Conservation (phyloP, 35 echinoderm and acorn worm genomes). For the Acanthaster planci region DNA sequence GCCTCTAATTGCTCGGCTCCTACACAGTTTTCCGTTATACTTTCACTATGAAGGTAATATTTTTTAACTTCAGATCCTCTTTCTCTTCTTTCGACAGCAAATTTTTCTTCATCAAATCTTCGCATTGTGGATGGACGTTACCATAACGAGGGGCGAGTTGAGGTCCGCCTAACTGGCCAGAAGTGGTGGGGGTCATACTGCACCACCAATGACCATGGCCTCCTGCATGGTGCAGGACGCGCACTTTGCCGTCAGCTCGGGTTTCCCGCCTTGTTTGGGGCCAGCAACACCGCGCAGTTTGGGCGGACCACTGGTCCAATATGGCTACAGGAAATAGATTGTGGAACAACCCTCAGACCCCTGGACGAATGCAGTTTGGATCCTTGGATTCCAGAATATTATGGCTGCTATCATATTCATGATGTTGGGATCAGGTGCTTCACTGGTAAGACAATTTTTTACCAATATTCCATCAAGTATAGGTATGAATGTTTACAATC, state of each 20-base stretch:
- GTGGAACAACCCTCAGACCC: neutral
- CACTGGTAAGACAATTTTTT: neutral
- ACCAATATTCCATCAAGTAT: no score
- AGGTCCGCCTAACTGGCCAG: neutral
- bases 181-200: neutral
- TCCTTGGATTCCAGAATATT: neutral
- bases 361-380: neutral
- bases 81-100: no score
- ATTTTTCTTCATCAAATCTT: neutral
- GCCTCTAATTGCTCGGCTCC: no score
- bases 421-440: constrained; percentile 8
- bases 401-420: neutral
- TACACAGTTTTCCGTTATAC: no score
- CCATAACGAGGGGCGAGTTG: neutral
- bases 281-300: neutral
- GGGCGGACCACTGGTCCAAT: neutral
- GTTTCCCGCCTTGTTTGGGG: neutral
- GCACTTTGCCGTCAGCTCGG: neutral
- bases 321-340: neutral
- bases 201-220: neutral
- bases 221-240: neutral
- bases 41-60: no score
- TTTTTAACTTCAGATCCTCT: no score
- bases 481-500: no score
- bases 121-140: neutral